Evolutionary conservation across 2,797 vertebrate species (phyloP), one percentile per base, ranked within the genome.

Genomic region (Etheostoma nigrum): DNA sequence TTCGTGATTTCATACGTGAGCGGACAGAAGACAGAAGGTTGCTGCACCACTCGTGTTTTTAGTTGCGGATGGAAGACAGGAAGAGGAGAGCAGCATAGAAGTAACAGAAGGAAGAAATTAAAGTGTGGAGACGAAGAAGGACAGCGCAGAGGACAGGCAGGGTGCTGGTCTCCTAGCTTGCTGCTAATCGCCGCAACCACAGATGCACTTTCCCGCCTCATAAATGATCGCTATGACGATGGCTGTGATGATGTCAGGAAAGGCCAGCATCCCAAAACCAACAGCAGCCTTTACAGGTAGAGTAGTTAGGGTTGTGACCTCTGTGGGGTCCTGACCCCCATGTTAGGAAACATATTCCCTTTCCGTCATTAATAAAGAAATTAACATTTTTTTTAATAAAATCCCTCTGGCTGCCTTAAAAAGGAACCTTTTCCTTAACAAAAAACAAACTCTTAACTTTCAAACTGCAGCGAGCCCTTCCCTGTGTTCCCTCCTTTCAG

Each of bases 151-250:
- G 36, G 72, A 64, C 52, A 72, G 72, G 45, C 67, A 25, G 48
- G 42, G 75, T 12, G 63, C 73, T 78, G 77, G 65, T 60, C 62
- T 76, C 54, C 69, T 67, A 72, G 81, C 83, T 79, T 67, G 75
- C 78, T 91, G 84, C 88, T 79, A 68, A 74, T 76, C 65, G 61
- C 87, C 82, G 84, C 58, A 88, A 74, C 86, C 77, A 86, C 73
- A 82, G 74, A 89, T 85, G 83, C 82, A 53, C 59, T 89, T 90
- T 92, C 90, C 86, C 72, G 82, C 86, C 89, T 91, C 88, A 93
- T 93, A 93, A 93, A 93, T 91, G 90, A 93, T 93, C 89, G 14
- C 86, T 19, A 40, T 81, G 85, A 87, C 36, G 71, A 83, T 64
- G 72, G 78, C 82, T 88, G 85, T 85, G 91, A 90, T 85, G 77